Conservation (phyloP, 92 coral and sea anemone species). For the Palythoa grandis region DNA sequence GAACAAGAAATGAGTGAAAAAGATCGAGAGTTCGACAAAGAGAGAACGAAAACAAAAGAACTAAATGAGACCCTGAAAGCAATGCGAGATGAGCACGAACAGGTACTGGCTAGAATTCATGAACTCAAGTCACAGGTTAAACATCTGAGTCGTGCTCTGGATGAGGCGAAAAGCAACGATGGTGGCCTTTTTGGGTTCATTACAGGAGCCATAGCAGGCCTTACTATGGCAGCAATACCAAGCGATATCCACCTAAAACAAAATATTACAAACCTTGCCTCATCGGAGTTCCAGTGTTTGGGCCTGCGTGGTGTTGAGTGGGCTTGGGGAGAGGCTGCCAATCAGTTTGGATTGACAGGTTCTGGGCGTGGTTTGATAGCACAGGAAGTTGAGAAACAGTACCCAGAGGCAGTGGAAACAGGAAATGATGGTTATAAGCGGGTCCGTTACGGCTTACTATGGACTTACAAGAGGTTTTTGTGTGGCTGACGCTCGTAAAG, state of each 20-base stretch:
- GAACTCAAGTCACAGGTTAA: constrained; percentile 3
- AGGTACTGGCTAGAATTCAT: not conserved
- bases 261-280: constrained; percentile 38
- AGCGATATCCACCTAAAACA: constrained; percentile 59
- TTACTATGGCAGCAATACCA: not conserved
- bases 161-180: not conserved
- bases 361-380: constrained; percentile 53
- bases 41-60: constrained; percentile 20
- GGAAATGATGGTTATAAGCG: constrained; percentile 55
- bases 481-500: not conserved
- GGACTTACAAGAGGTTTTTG: not conserved
- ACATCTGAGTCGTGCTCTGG: not conserved
- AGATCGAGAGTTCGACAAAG: constrained; percentile 1
- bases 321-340: constrained; percentile 47
- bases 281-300: constrained; percentile 40
- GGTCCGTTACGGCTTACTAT: constrained; percentile 43
- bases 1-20: constrained; percentile 34
- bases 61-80: not conserved
- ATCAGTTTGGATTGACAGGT: constrained; percentile 43
- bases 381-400: constrained; percentile 59
- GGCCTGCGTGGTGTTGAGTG: constrained; percentile 53
- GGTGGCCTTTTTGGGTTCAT: not conserved
- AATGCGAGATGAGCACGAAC: not conserved
- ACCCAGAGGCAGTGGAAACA: constrained; percentile 52
- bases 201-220: constrained; percentile 1